Base-by-base conservation (phyloP, 2,888 invertebrate genomes). In the Chloromyia formosa region DNA sequence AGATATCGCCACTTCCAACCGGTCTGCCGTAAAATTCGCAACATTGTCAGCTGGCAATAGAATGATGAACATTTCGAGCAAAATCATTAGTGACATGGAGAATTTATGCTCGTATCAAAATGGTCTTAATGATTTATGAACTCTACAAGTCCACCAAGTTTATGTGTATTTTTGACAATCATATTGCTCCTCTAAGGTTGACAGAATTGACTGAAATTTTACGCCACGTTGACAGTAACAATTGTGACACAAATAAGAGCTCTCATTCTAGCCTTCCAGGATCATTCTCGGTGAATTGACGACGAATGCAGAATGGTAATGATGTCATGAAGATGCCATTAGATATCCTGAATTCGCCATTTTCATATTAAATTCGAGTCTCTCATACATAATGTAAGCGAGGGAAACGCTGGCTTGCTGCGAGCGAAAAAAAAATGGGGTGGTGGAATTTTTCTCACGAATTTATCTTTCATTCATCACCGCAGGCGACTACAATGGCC, bases 291-390 rank as follows among this genome's bases (percentile, higher is more conserved):
- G n/a, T n/a, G n/a, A n/a, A n/a, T n/a, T n/a, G n/a, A n/a, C n/a
- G n/a, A n/a, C n/a, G 7, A 35, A 35, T 4, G 10, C 20, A n/a
- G 20, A 64, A 40, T 64, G 62, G 10, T 18, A 64, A 64, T 64
- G 42, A 42, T 16, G 42, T 40, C 42, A 40, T 64, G 16, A 40
- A 40, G 16, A 64, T 40, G 22, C 56, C 56, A 56, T 56, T 22
- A 56, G 56, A 56, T 56, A 56, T 56, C 18, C 56, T 56, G 56
- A 10, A 20, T 3, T 53, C 20, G 56, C 56, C 18, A 16, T 56
- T 20, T 56, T 20, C 22, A 22, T 56, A 49, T 49, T 35, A 35
- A 35, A 35, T 35, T 49, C 49, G 1, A 49, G 10, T 49, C 14
- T 49, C 14, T 49, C 27, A 49, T 49, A 7, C 49, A 49, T n/a